Conservation (phyloP, 37 sponge, comb jelly and placozoan genomes). For the Eunapius fragilis region DNA sequence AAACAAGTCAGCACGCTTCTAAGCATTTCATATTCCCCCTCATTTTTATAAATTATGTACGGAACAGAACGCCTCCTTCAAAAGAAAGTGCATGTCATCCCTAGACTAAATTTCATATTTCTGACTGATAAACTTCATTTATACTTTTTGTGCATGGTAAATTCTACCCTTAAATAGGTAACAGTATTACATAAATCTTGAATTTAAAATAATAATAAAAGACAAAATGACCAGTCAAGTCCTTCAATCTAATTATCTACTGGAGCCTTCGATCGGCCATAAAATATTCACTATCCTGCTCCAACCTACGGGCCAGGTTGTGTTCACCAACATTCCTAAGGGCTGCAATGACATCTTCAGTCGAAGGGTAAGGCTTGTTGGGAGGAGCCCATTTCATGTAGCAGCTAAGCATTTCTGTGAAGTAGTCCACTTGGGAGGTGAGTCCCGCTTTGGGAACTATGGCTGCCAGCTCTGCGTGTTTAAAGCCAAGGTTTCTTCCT, state of each 20-base stretch:
- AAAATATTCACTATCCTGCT: not conserved
- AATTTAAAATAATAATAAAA: not conserved
- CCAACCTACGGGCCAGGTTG: not conserved
- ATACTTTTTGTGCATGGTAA: too few species aligned
- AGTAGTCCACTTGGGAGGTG: not conserved
- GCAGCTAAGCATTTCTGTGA: not conserved
- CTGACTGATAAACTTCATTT: too few species aligned
- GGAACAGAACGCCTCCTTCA: too few species aligned
- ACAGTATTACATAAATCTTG: too few species aligned
- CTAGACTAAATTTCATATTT: too few species aligned
- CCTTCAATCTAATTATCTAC: not conserved
- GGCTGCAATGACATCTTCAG: not conserved
- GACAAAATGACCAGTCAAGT: not conserved
- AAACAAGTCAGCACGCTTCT: too few species aligned
- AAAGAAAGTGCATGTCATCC: too few species aligned
- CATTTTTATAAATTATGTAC: too few species aligned
- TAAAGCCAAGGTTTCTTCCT: not conserved
- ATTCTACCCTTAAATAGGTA: too few species aligned
- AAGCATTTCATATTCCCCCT: too few species aligned
- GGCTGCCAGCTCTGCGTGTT: not conserved
- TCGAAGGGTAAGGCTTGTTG: not conserved
- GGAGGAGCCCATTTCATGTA: not conserved
- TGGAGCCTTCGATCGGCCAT: not conserved
- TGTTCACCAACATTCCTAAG: not conserved
- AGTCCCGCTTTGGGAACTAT: not conserved